A percentile compares a stretch with the other conserved stretches of the same genome.
phyloP scores from a whole-genome alignment of 2,888 invertebrate species.

The Euzetes globulus region DNA sequence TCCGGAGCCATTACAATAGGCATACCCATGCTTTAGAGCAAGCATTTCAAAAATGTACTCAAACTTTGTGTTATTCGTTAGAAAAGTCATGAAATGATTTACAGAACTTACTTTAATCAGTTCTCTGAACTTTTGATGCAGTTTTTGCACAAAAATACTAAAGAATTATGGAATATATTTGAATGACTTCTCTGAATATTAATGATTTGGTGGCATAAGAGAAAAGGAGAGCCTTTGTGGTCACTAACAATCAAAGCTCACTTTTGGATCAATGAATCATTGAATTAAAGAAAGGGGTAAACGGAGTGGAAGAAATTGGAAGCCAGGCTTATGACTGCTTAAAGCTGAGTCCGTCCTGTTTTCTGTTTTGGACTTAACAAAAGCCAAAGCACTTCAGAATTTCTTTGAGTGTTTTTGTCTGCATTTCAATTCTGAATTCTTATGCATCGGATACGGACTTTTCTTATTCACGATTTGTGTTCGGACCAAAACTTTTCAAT shows the following conservation, averaged over 20 bases:
- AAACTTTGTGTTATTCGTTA: not conserved
- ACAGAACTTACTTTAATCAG: not conserved
- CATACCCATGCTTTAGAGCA: not conserved
- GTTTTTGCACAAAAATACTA: not conserved
- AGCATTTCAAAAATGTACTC: not conserved
- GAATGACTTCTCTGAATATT: slow-evolving; percentile 8
- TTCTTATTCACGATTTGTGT: slow-evolving; percentile 8
- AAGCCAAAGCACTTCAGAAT: slow-evolving; percentile 23
- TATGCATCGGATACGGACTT: slow-evolving; percentile 27
- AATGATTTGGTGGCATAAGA: slow-evolving; percentile 1
- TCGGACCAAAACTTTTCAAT: slow-evolving; percentile 16
- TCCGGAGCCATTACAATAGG: slow-evolving; percentile 7
- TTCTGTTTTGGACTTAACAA: slow-evolving; percentile 16
- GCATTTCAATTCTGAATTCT: slow-evolving; percentile 28
- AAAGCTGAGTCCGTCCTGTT: slow-evolving; percentile 17
- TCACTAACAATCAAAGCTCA: slow-evolving; percentile 18
- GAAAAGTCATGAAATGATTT: not conserved
- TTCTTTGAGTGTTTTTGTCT: slow-evolving; percentile 31
- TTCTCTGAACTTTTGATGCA: too few relatives aligned
- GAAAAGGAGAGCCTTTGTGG: slow-evolving; percentile 8
- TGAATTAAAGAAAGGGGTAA: slow-evolving; percentile 30
- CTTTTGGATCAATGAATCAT: slow-evolving; percentile 21
- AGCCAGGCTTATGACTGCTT: not conserved
- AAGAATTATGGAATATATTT: not conserved
- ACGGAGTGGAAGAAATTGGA: slow-evolving; percentile 27